phyloP scores from a whole-genome alignment of 1,140 invertebrate genomes.

The Paraescarpia echinospica region DNA sequence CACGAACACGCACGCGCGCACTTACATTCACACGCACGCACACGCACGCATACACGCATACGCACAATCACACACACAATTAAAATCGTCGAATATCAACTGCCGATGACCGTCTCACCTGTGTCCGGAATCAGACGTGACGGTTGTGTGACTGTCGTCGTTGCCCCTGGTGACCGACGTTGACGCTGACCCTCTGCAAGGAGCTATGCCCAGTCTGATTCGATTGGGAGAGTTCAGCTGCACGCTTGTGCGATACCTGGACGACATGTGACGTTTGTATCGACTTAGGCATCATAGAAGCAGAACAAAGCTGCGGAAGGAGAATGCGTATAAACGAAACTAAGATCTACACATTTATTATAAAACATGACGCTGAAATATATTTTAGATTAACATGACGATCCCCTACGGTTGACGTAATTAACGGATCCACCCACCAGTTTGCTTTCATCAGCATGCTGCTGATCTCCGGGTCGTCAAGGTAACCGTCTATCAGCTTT shows the following conservation, averaged over 20 bases:
- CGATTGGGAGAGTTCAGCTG: background rate
- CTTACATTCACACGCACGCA: no score
- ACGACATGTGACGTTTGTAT: background rate
- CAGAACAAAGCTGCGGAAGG: background rate
- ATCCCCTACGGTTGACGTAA: background rate
- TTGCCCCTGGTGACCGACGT: background rate
- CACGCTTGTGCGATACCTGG: background rate
- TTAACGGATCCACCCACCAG: background rate
- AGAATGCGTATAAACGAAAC: background rate
- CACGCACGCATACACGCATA: background rate
- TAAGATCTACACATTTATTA: no score
- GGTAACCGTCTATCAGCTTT: background rate
- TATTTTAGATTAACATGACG: no score
- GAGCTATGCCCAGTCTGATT: background rate
- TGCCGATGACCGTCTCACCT: background rate
- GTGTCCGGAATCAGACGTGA: background rate
- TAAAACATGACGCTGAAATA: no score
- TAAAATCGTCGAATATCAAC: no score
- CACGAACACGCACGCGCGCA: no score
- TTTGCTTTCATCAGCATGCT: background rate
- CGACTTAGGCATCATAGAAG: background rate
- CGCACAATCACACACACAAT: background rate
- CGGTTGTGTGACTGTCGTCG: background rate
- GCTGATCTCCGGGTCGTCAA: slow-evolving; percentile 3
- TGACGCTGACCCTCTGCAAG: background rate